Conservation (phyloP, 2,113 vertebrate species). For the Apaloderma vittatum region DNA sequence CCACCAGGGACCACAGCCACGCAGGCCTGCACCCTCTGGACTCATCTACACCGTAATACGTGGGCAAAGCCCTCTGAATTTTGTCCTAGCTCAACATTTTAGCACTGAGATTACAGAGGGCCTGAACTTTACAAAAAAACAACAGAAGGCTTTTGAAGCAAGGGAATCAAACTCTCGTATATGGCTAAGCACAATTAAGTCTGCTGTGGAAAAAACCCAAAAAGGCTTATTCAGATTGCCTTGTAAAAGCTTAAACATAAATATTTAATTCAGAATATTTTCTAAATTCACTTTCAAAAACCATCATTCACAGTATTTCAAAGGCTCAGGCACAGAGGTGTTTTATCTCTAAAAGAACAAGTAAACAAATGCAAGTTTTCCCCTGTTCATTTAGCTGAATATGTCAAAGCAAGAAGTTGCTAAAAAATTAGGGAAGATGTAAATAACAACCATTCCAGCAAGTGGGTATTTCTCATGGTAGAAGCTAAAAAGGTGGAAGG, state of each 20-base stretch:
- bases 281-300: conserved; percentile 68
- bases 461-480: neutral
- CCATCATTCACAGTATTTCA: conserved; percentile 65
- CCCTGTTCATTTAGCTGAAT: conserved; percentile 47
- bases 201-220: conserved; percentile 55
- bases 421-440: conserved; percentile 38
- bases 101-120: neutral
- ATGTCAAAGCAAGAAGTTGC: conserved; percentile 44
- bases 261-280: conserved; percentile 73
- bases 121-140: neutral
- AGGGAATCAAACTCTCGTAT: neutral
- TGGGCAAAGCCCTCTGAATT: neutral
- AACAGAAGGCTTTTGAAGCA: neutral
- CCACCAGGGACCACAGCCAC: neutral
- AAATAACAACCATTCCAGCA: neutral
- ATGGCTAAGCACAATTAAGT: conserved; percentile 47
- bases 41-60: neutral
- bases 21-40: neutral
- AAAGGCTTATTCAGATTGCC: conserved; percentile 57
- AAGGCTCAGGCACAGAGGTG: conserved; percentile 64
- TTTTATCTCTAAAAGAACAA: conserved; percentile 67
- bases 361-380: conserved; percentile 67
- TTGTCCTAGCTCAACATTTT: neutral
- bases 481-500: neutral
- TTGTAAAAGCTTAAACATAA: conserved; percentile 71